phyloP scores from a whole-genome alignment of 2,113 vertebrate genomes.

The Chloebia gouldiae region DNA sequence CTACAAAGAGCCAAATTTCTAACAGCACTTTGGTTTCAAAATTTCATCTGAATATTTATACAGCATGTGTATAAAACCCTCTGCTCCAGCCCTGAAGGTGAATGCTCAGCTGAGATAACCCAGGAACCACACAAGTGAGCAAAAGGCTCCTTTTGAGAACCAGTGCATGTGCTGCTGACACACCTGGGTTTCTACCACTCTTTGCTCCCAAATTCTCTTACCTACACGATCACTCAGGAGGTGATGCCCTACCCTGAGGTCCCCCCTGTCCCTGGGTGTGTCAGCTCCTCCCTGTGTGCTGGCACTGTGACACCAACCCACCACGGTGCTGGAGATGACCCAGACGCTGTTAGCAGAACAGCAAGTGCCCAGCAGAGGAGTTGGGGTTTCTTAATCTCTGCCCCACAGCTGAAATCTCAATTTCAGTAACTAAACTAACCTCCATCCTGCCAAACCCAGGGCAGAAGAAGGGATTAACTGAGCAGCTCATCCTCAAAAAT shows the following conservation, averaged over 20 bases:
- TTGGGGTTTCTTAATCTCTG: background rate
- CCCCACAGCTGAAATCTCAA: rapidly evolving
- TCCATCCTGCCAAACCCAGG: background rate
- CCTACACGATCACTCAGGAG: rapidly evolving
- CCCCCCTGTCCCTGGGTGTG: rapidly evolving
- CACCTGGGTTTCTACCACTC: rapidly evolving
- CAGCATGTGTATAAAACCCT: rapidly evolving
- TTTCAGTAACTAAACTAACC: background rate
- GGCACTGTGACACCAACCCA: rapidly evolving
- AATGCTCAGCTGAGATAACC: background rate
- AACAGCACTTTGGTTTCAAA: background rate
- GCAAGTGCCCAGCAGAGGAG: background rate
- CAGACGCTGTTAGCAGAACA: background rate
- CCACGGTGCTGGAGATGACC: rapidly evolving
- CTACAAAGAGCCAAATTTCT: background rate
- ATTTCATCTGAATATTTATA: background rate
- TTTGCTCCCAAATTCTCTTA: background rate
- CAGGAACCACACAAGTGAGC: background rate
- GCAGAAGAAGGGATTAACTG: background rate
- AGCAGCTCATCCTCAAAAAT: background rate
- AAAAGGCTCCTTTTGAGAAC: background rate
- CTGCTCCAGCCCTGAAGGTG: background rate
- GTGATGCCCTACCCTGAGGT: background rate
- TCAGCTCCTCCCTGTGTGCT: background rate
- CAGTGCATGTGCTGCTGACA: background rate